These are phyloP conservation scores for Mechanitis mazaeus DNA, from an alignment of 2,888 invertebrate genomes.

Conservation along the genomic window DNA sequence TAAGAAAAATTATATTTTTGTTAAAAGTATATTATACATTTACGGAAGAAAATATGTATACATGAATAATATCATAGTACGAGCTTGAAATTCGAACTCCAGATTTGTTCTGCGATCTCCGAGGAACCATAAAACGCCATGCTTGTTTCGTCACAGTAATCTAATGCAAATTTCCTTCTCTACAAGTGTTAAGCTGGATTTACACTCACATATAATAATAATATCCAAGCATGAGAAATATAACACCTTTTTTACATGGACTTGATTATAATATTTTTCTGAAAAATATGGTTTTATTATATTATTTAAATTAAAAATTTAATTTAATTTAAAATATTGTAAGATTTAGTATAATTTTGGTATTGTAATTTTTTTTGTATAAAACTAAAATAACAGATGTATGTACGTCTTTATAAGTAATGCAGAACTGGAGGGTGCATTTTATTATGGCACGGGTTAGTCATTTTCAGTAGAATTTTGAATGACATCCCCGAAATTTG, in stretches of 20 bases:
- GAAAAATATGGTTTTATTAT: too few species aligned
- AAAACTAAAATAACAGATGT: not conserved
- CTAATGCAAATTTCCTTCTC: constrained; percentile 20
- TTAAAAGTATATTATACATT: not conserved
- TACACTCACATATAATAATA: not conserved
- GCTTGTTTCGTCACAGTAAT: constrained; percentile 18
- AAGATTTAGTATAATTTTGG: too few species aligned
- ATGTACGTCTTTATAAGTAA: not conserved
- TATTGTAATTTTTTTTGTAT: too few species aligned
- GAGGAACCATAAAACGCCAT: constrained; percentile 11
- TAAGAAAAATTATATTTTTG: too few species aligned
- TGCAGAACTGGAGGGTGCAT: constrained; percentile 22
- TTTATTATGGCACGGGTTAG: constrained; percentile 24
- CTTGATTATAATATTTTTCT: too few species aligned
- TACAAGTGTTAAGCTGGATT: constrained; percentile 1
- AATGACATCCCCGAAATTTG: constrained; percentile 18
- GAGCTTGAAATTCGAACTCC: not conserved
- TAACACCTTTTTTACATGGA: too few species aligned
- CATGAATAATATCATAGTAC: not conserved
- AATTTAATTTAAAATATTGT: too few species aligned
- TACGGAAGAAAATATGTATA: not conserved
- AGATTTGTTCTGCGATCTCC: constrained; percentile 10
- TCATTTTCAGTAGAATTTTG: constrained; percentile 21
- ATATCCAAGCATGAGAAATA: too few species aligned
- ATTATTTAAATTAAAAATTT: too few species aligned